Percentiles rank a stretch among this genome's conserved stretches.
phyloP scores from a whole-genome alignment of 2,797 vertebrate genomes.

The Semotilus atromaculatus region DNA sequence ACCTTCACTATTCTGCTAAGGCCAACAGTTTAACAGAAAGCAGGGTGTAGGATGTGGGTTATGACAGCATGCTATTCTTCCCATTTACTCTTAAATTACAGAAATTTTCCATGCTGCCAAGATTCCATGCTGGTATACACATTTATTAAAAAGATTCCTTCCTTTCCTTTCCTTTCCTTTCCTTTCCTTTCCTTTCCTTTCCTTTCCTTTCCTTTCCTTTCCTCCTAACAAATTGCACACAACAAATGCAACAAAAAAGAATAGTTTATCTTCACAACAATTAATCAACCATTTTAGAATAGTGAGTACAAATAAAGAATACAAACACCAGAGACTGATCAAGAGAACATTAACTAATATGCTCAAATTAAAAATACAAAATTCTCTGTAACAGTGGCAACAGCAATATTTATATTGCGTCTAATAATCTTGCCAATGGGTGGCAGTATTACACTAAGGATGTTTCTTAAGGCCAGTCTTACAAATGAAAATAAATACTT shows the following conservation, averaged over 20 bases:
- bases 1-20: neutral
- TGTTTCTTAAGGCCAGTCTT: conserved; percentile 45
- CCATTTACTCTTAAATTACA: conserved; percentile 20
- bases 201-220: neutral
- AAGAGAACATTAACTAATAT: neutral
- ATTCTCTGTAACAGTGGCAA: neutral
- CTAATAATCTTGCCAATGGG: conserved; percentile 16
- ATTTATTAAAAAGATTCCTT: neutral
- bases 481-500: neutral
- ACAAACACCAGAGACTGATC: neutral
- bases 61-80: conserved; percentile 8
- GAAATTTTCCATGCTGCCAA: neutral
- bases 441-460: conserved; percentile 39
- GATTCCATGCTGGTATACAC: conserved; percentile 1
- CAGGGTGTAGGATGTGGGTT: conserved; percentile 2
- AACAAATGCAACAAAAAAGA: neutral
- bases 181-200: neutral
- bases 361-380: conserved; percentile 4
- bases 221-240: neutral
- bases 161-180: neutral
- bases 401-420: conserved; percentile 27
- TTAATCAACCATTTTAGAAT: neutral
- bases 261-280: neutral
- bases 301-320: too few species aligned
- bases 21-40: neutral